Conservation (phyloP, 2,113 vertebrate genomes). For the Eleginops maclovinus region DNA sequence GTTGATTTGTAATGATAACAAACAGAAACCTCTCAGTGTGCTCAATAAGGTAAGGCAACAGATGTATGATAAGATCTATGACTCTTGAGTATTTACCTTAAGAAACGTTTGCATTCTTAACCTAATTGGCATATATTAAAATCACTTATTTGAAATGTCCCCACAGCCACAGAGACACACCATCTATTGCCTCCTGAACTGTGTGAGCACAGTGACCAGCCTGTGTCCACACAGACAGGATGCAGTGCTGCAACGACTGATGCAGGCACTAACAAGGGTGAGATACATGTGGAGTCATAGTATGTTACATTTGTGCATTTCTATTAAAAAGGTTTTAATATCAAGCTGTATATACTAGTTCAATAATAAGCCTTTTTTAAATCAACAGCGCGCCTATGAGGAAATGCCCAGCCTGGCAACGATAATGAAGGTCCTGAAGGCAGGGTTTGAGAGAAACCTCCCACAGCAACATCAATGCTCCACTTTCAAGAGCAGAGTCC, state of each 20-base stretch:
- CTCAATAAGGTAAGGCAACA: constrained; percentile 77
- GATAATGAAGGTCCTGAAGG: constrained; percentile 73
- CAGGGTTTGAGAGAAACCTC: constrained; percentile 67
- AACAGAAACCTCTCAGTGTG: constrained; percentile 62
- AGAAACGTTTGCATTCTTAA: background rate
- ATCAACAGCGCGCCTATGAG: constrained; percentile 69
- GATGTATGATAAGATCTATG: background rate
- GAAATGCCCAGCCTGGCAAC: constrained; percentile 56
- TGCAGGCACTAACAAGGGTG: constrained; percentile 82
- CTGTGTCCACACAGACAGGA: constrained; percentile 82
- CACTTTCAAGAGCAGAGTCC: constrained; percentile 45
- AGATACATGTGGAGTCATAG: background rate
- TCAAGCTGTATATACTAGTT: background rate
- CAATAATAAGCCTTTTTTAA: background rate
- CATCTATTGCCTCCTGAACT: constrained; percentile 83
- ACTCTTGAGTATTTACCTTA: background rate
- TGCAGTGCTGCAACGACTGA: constrained; percentile 76
- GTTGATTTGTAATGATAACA: constrained; percentile 51
- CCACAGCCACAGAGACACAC: constrained; percentile 82
- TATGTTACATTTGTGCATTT: background rate
- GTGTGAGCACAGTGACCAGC: constrained; percentile 80
- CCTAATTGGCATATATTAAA: background rate
- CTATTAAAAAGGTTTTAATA: background rate
- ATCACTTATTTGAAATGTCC: background rate
- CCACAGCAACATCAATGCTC: constrained; percentile 41